Evolutionary conservation across 1,140 invertebrate genomes (phyloP), one percentile per base, ranked within the genome.

Genomic region (Cydia splendana): DNA sequence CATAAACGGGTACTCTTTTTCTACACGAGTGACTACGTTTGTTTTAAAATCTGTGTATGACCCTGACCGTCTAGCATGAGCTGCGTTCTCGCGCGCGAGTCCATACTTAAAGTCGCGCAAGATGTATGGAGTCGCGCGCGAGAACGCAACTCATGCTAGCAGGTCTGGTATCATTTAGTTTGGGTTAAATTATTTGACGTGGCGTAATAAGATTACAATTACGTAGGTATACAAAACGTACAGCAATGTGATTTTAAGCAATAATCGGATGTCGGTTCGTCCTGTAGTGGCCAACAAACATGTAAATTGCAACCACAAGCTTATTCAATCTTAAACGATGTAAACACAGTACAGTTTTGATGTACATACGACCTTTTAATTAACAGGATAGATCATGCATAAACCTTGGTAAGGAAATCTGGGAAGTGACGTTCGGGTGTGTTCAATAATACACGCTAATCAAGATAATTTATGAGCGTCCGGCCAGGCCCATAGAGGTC

Each of bases 371-470:
- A 53, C 51, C 15, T 53, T 53, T 53, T n/a, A 2, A 53, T n/a
- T n/a, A 4, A n/a, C n/a, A 53, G 51, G 5, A 53, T 18, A 53
- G 13, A 53, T n/a, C n/a, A 7, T 7, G 51, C 57, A 62, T 62
- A 62, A 62, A 62, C 57, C 57, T 62, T 62, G 57, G 20, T 62
- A 12, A 62, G 20, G 57, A 62, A 62, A 62, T 62, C 20, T 24
- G 20, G 20, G 57, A 62, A 62, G 57, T 62, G 57, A 62, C 57
- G 57, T 24, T 24, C 9, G 57, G 18, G 20, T 12, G 18, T 12
- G 20, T 53, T 53, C 51, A 62, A 62, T 24, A 53, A 18, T 53
- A 62, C 24, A 24, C 20, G 20, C 9, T 24, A 24, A 24, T 62
- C 4, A 62, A 24, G 57, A 24, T 12, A 62, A 24, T 62, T 62